Evolutionary conservation across 2,113 vertebrate species (phyloP), one percentile per base, ranked within the genome.

Genomic region (Xenopus laevis): DNA sequence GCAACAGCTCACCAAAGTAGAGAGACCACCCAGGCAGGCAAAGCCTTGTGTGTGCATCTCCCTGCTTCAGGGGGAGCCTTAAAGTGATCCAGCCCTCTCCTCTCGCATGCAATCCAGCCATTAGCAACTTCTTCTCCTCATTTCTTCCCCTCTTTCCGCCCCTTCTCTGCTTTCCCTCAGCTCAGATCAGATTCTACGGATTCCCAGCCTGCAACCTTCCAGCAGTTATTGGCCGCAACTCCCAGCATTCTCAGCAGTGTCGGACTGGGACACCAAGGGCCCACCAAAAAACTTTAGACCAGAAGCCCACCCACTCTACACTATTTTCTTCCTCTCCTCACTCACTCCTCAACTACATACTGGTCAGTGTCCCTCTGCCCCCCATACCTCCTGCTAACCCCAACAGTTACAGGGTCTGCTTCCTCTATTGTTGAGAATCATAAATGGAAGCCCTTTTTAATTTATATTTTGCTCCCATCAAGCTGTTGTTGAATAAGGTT

Each of bases 1-100:
- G 95, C 94, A 98, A 98, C 95, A 96, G 95, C 95, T 97, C 94
- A 95, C 93, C 95, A 96, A 96, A 96, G 95, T 94, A 92, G 92
- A 93, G 93, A 88, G 95, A 95, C 95, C 96, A 97, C 96, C 94
- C 96, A 98, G 89, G 91, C 87, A 57, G 92, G 75, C 84, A 86
- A 89, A 89, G 11, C 87, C 92, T 93, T 90, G 91, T 92, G 94
- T 92, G 92, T 91, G 92, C 91, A 90, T 94, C 92, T 84, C 90
- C 80, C 58, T 83, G 83, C 89, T 91, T 89, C 86, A 88, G 91
- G 91, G 90, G 92, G 89, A 91, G 91, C 82, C 85, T 89, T 87
- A 80, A 81, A 85, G 81, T 86, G 88, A 87, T 87, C 85, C 88
- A 87, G 84, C 83, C 87, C 87, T 83, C 87, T 82, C 11, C 12